Evolutionary conservation across 1,140 invertebrate genomes (phyloP).

Genomic region (Bombus breviceps): DNA sequence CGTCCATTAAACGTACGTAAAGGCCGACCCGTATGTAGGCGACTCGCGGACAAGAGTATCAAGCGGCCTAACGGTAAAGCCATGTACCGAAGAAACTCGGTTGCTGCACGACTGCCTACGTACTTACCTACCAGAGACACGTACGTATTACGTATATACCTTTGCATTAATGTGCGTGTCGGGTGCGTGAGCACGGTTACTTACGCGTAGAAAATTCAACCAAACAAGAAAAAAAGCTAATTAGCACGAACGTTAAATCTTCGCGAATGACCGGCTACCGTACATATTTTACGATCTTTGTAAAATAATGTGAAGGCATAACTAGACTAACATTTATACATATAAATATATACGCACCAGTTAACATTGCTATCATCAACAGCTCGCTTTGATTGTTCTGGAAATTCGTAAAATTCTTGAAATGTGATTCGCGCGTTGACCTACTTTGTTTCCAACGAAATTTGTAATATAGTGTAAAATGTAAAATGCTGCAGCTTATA

Average conservation of each 20-base stretch:
- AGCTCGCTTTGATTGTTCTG: no score
- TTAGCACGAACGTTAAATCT: slow-evolving; percentile 17
- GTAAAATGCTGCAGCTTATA: no score
- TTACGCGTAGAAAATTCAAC: slow-evolving; percentile 19
- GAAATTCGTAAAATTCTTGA: background rate
- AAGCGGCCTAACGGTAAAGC: slow-evolving; percentile 77
- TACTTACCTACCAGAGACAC: slow-evolving; percentile 56
- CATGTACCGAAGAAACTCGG: slow-evolving; percentile 76
- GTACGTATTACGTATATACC: slow-evolving; percentile 5
- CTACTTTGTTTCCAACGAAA: background rate
- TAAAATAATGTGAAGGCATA: background rate
- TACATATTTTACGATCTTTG: background rate
- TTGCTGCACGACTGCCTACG: slow-evolving; percentile 69
- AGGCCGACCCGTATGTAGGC: slow-evolving; percentile 66
- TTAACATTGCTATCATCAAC: background rate
- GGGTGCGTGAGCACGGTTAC: slow-evolving; percentile 43
- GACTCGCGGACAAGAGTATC: slow-evolving; percentile 68
- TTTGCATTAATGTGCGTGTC: background rate
- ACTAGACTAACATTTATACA: slow-evolving; percentile 1
- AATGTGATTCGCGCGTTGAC: background rate
- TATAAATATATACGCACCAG: no score
- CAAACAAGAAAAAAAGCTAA: slow-evolving; percentile 28
- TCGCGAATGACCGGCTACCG: background rate
- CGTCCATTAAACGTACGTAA: slow-evolving; percentile 65
- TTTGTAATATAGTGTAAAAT: no score